Evolutionary conservation across 2,888 invertebrate genomes (phyloP).

Genomic region (Anaspis maculata): DNA sequence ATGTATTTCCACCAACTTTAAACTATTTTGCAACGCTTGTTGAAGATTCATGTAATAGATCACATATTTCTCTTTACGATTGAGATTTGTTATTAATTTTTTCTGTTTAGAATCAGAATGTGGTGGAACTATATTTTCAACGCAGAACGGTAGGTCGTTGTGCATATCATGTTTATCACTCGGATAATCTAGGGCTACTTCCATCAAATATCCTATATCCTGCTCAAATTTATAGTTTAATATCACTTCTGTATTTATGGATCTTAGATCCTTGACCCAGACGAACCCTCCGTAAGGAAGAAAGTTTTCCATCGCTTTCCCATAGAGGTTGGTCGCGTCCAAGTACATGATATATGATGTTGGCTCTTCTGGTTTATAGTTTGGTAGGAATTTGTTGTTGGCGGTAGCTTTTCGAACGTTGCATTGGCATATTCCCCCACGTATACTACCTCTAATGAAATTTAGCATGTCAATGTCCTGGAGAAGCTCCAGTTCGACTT

Average conservation of each 20-base stretch:
- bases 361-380: conserved; percentile 8
- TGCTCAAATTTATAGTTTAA: neutral
- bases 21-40: neutral
- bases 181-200: conserved; percentile 28
- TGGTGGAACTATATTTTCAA: too few relatives aligned
- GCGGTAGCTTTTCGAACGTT: conserved; percentile 22
- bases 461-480: conserved; percentile 24
- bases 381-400: conserved; percentile 26
- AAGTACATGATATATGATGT: conserved; percentile 6
- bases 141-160: conserved; percentile 30
- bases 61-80: neutral
- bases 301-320: conserved; percentile 47
- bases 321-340: conserved; percentile 44
- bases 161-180: conserved; percentile 26
- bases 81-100: conserved; percentile 20
- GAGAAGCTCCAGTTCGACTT: conserved; percentile 23
- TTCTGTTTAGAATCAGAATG: conserved; percentile 9
- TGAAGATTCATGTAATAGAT: conserved; percentile 2
- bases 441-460: conserved; percentile 26
- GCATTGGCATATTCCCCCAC: conserved; percentile 30
- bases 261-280: conserved; percentile 52
- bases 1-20: conserved; percentile 1
- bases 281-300: conserved; percentile 90
- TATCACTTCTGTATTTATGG: conserved; percentile 3
- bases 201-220: conserved; percentile 25